phyloP scores from a whole-genome alignment of 1,140 invertebrate genomes.

The Saccostrea cuccullata region DNA sequence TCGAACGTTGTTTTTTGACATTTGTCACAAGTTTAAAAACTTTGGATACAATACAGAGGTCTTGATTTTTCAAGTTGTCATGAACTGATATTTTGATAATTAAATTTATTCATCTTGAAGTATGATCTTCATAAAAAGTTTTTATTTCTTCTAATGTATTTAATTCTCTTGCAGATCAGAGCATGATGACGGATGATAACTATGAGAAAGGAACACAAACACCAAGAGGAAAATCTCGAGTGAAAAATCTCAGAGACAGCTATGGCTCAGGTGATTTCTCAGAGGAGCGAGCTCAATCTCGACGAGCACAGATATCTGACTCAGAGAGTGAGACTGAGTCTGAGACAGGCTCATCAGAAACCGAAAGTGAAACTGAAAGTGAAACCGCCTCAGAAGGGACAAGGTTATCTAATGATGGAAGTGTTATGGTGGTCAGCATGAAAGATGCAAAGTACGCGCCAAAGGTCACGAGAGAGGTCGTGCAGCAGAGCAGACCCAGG shows the following conservation, averaged over 20 bases:
- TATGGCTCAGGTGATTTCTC: slow-evolving; percentile 34
- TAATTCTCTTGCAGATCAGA: slow-evolving; percentile 57
- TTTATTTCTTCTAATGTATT: neutral
- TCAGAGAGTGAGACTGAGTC: slow-evolving; percentile 53
- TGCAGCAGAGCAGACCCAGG: neutral
- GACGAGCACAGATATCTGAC: slow-evolving; percentile 29
- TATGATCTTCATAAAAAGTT: no score
- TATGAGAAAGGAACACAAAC: slow-evolving; percentile 62
- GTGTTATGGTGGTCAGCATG: slow-evolving; percentile 56
- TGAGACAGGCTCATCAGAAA: slow-evolving; percentile 53
- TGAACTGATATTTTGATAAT: no score
- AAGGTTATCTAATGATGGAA: slow-evolving; percentile 44
- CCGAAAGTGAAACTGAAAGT: slow-evolving; percentile 47
- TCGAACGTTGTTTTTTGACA: neutral
- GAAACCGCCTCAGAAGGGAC: slow-evolving; percentile 53
- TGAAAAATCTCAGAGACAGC: slow-evolving; percentile 24
- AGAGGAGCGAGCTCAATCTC: slow-evolving; percentile 9
- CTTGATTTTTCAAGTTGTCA: no score
- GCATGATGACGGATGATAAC: slow-evolving; percentile 62
- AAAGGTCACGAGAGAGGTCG: neutral
- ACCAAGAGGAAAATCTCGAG: slow-evolving; percentile 1
- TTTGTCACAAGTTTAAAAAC: no score
- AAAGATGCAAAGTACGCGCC: slow-evolving; percentile 12
- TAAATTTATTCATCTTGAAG: no score
- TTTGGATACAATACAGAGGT: no score